Base-by-base conservation (phyloP, 2,888 invertebrate species). In the Phragmatobia fuliginosa region DNA sequence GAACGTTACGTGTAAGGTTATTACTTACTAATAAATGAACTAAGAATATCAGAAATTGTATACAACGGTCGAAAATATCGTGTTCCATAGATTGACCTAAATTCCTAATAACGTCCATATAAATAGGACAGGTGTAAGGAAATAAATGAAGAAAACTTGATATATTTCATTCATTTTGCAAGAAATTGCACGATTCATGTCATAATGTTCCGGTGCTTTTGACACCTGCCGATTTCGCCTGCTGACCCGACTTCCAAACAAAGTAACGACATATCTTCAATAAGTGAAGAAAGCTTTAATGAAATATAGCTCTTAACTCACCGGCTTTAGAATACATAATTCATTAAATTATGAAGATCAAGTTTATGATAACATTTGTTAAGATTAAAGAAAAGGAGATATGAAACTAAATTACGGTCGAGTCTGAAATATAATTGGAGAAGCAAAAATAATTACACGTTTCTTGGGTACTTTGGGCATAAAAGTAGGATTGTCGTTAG, bases 171-270 rank as follows among this genome's bases (percentile, higher is more conserved):
- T 73, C 68, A 73, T 79, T 79, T 70, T 72, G 68, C 72, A 75
- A 77, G 73, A 66, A 72, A 79, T 74, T 73, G 52, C 70, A 72
- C 70, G 62, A 73, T 75, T 79, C 70, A 69, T 77, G 77, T 72
- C 77, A 77, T 73, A 72, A 73, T 77, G 64, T 77, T 69, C 79
- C 71, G 71, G 72, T 77, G 72, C 69, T 68, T 70, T 69, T 73
- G 80, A 72, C 79, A 79, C 80, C 77, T 79, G 77, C 71, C 69
- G 69, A 60, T 61, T 66, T 66, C 73, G 68, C 69, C 62, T 73
- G 45, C 66, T 79, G 79, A 75, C 77, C 77, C 58, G 52, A 16
- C 61, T 68, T 33, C 75, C 70, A 67, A 68, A 77, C 70, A 72
- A 68, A 70, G 70, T 72, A 62, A 70, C 66, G 38, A 75, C 67